phyloP scores from a whole-genome alignment of 2,888 invertebrate genomes.

The Macrosiphum euphorbiae region DNA sequence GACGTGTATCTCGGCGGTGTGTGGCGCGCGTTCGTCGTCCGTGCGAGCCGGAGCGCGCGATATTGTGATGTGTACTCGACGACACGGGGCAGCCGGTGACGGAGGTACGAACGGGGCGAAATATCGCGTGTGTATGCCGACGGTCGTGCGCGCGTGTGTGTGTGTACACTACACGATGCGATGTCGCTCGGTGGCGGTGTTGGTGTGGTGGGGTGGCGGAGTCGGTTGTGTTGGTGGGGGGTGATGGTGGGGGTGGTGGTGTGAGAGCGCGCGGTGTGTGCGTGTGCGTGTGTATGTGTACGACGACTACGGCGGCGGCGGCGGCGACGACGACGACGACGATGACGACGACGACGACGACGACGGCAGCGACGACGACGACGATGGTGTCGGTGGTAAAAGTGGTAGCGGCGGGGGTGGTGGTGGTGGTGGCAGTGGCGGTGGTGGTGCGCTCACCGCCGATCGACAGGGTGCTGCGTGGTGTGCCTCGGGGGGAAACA shows the following conservation, averaged over 20 bases:
- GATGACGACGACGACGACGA: neutral
- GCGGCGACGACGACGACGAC: neutral
- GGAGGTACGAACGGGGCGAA: conserved; percentile 48
- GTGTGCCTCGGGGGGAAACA: conserved; percentile 60
- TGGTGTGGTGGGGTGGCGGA: neutral
- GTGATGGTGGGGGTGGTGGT: neutral
- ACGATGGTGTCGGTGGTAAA: neutral
- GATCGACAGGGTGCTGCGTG: conserved; percentile 47
- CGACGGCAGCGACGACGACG: neutral
- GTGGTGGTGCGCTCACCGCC: conserved; percentile 54
- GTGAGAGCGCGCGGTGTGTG: conserved; percentile 21
- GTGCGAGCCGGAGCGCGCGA: conserved; percentile 54
- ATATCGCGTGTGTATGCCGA: conserved; percentile 46
- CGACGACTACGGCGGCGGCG: neutral
- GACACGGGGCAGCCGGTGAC: conserved; percentile 47
- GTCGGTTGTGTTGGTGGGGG: neutral
- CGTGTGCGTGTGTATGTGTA: neutral
- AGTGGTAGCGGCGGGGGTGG: neutral
- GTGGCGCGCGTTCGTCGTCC: conserved; percentile 15
- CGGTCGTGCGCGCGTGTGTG: conserved; percentile 9
- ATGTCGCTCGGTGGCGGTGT: conserved; percentile 21
- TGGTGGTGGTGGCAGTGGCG: neutral
- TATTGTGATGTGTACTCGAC: conserved; percentile 45
- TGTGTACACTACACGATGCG: neutral
- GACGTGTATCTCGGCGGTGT: neutral